Evolutionary conservation across 2,888 invertebrate genomes (phyloP).

Genomic region (Trissolcus japonicus): DNA sequence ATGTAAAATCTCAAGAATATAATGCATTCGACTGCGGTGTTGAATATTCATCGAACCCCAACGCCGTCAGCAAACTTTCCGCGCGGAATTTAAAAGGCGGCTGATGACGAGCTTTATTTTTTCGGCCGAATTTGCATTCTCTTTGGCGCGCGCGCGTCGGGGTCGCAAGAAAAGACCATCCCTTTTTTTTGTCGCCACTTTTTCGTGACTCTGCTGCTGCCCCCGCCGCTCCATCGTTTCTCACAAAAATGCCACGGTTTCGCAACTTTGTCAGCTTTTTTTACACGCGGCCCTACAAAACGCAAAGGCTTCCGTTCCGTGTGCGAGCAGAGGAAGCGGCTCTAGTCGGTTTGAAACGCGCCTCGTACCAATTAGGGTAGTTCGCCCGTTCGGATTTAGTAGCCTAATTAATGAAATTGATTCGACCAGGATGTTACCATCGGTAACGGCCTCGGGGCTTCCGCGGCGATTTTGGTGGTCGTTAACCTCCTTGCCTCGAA

Average conservation of each 20-base stretch:
- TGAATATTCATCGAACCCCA: slow-evolving; percentile 50
- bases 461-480: slow-evolving; percentile 52
- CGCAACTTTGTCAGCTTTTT: slow-evolving; percentile 74
- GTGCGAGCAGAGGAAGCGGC: slow-evolving; percentile 39
- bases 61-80: slow-evolving; percentile 46
- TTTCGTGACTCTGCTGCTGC: background rate
- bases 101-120: slow-evolving; percentile 45
- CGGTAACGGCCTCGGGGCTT: slow-evolving; percentile 58
- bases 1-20: slow-evolving; percentile 56
- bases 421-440: slow-evolving; percentile 64
- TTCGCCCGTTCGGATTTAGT: slow-evolving; percentile 68
- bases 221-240: background rate
- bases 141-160: slow-evolving; percentile 48
- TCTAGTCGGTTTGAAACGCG: slow-evolving; percentile 65
- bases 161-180: background rate
- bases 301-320: slow-evolving; percentile 43
- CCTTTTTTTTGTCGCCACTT: slow-evolving; percentile 9
- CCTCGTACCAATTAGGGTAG: slow-evolving; percentile 69
- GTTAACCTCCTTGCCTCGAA: slow-evolving; percentile 56
- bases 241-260: slow-evolving; percentile 67
- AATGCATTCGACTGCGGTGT: slow-evolving; percentile 47
- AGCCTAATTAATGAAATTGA: slow-evolving; percentile 74
- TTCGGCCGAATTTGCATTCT: slow-evolving; percentile 52
- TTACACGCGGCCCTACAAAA: slow-evolving; percentile 57
- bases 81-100: slow-evolving; percentile 41